Evolutionary conservation across 1,140 invertebrate species (phyloP).

Genomic region (Melitaea cinxia): DNA sequence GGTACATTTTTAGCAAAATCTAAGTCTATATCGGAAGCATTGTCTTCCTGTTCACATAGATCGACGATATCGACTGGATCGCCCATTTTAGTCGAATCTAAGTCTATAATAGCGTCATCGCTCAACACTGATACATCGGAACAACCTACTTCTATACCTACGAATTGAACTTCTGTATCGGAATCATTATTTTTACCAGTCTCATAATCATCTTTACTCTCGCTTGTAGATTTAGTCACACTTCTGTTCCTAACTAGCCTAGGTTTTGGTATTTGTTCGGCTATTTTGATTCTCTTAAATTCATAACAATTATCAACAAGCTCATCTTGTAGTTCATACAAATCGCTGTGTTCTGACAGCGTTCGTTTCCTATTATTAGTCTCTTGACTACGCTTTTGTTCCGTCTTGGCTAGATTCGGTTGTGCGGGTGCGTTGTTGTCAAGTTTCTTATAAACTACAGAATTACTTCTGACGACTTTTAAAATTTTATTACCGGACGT

Average conservation of each 20-base stretch:
- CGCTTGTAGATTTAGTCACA: conserved; percentile 46
- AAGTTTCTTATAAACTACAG: conserved; percentile 72
- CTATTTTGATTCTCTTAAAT: conserved; percentile 71
- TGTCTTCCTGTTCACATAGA: conserved; percentile 62
- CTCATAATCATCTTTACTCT: conserved; percentile 45
- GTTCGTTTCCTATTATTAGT: conserved; percentile 60
- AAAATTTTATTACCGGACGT: conserved; percentile 72
- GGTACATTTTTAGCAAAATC: conserved; percentile 67
- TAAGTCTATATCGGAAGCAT: conserved; percentile 51
- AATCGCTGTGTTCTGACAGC: conserved; percentile 64
- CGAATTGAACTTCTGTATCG: conserved; percentile 68
- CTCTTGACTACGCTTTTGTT: conserved; percentile 46
- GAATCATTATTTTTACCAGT: conserved; percentile 56
- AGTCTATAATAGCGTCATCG: conserved; percentile 62
- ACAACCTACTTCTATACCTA: conserved; percentile 50
- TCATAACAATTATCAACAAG: conserved; percentile 69
- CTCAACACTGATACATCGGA: conserved; percentile 38
- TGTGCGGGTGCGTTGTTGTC: conserved; percentile 51
- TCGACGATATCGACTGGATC: conserved; percentile 65
- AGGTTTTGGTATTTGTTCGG: conserved; percentile 59
- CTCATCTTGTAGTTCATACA: conserved; percentile 65
- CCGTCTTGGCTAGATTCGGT: conserved; percentile 43
- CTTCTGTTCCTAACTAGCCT: conserved; percentile 63
- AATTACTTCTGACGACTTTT: conserved; percentile 73
- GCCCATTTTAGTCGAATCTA: conserved; percentile 53